Percentiles rank a stretch among this genome's conserved stretches.
Evolutionary conservation across 2,888 invertebrate genomes (phyloP).

Genomic region (Callinectes sapidus): DNA sequence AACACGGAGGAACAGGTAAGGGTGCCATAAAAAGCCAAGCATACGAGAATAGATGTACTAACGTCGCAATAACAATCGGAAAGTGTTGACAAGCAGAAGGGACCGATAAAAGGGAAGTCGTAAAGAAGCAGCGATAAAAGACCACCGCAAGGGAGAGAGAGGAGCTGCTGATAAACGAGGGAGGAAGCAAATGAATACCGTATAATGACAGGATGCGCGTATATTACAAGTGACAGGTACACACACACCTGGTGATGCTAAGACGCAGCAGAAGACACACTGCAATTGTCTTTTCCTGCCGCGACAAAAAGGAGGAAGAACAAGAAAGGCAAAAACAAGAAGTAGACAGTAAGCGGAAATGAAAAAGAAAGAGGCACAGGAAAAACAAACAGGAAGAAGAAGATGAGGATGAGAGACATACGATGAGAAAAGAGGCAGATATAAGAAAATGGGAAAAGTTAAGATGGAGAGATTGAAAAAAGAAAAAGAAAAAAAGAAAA

Average conservation of each 20-base stretch:
- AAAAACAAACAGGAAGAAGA: background rate
- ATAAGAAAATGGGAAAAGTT: background rate
- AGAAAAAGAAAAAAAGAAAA: background rate
- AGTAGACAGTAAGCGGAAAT: background rate
- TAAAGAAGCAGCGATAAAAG: background rate
- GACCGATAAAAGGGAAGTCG: background rate
- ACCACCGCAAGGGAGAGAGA: background rate
- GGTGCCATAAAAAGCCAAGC: background rate
- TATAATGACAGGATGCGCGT: background rate
- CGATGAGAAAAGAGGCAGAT: background rate
- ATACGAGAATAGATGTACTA: background rate
- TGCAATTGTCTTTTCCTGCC: background rate
- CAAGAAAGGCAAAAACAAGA: background rate
- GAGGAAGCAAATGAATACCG: background rate
- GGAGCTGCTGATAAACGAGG: background rate
- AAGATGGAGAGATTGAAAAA: background rate
- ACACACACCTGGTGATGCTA: background rate
- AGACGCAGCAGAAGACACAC: background rate
- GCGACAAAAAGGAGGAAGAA: background rate
- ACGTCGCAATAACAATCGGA: background rate
- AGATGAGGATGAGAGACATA: background rate
- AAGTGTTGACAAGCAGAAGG: constrained; percentile 10
- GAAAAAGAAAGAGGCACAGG: background rate
- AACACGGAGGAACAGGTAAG: background rate
- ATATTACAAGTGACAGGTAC: background rate